Evolutionary conservation across 1,140 invertebrate genomes (phyloP), one percentile per base, ranked within the genome.

Genomic region (Ceratosolen solmsi): DNA sequence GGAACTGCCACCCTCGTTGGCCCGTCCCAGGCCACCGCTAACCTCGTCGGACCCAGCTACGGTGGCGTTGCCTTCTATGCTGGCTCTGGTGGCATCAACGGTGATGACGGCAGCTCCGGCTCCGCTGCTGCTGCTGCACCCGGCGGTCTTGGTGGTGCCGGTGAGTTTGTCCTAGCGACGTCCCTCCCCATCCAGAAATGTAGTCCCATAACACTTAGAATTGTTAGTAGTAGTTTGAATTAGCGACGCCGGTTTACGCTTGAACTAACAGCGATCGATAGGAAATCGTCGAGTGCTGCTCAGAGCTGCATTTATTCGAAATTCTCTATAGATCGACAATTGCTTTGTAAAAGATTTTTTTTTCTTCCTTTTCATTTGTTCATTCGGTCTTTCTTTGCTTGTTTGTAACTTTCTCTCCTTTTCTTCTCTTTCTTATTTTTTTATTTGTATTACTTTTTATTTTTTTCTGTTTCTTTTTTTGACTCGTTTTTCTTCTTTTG

Each of bases 91-190:
- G 89, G 89, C 85, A 89, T 92, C 89, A 92, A 92, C 88, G 91
- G 91, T 89, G 91, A 92, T 82, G 90, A 92, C 71, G 91, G 91
- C 84, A 91, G 89, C 90, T 91, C 91, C 85, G 91, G 91, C 83
- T 89, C 89, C 79, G 91, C 91, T 82, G 91, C 90, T 60, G 88
- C 87, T 87, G 90, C 89, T 84, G 90, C 91, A 84, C 90, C 91
- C 77, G 89, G 88, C 82, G 89, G 87, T 87, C 85, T 86, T 79
- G 85, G 85, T 49, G 87, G 84, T 84, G 85, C 73, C 83, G 87
- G 86, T 85, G 70, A 86, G 85, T 87, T 46, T 38, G 9, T 13
- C n/a, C 30, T 7, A 49, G 38, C 70, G 15, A 15, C 8, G 46
- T 9, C 25, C 58, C 7, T 17, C 27, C n/a, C 54, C 54, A 58